A percentile compares a stretch with the other conserved stretches of the same genome.
Conservation (phyloP, 2,797 vertebrate genomes). For the Parauchenoglanis ngamensis region DNA sequence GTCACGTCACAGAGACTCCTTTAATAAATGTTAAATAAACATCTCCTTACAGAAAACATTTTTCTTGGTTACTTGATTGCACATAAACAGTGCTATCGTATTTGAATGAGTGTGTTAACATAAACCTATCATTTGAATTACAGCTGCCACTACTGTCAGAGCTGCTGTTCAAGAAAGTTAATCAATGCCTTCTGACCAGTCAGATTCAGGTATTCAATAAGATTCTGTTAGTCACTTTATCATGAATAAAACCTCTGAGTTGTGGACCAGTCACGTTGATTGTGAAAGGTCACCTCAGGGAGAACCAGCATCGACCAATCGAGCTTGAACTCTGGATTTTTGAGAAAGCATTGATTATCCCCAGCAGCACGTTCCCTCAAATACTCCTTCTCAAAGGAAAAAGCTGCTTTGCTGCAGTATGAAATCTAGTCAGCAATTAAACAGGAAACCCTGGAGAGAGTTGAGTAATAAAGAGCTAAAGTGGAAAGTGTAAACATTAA, state of each 20-base stretch:
- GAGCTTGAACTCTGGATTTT: conserved; percentile 39
- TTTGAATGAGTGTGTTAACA: neutral
- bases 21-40: neutral
- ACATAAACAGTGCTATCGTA: neutral
- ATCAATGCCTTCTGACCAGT: neutral
- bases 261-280: conserved; percentile 24
- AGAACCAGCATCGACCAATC: conserved; percentile 17
- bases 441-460: conserved; percentile 45
- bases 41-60: neutral
- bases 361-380: conserved; percentile 34
- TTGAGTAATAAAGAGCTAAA: conserved; percentile 40
- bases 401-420: conserved; percentile 40
- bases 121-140: neutral
- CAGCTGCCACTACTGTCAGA: neutral
- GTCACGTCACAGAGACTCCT: neutral
- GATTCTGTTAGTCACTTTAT: conserved; percentile 11
- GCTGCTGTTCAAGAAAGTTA: neutral
- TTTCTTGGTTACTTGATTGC: neutral
- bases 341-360: conserved; percentile 39
- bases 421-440: conserved; percentile 51
- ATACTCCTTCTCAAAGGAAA: conserved; percentile 41
- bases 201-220: neutral
- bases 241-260: neutral
- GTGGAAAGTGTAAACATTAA: conserved; percentile 13
- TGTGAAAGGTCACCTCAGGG: conserved; percentile 33